phyloP scores from a whole-genome alignment of 2,113 vertebrate species.

The Cyprinodon tularosa region DNA sequence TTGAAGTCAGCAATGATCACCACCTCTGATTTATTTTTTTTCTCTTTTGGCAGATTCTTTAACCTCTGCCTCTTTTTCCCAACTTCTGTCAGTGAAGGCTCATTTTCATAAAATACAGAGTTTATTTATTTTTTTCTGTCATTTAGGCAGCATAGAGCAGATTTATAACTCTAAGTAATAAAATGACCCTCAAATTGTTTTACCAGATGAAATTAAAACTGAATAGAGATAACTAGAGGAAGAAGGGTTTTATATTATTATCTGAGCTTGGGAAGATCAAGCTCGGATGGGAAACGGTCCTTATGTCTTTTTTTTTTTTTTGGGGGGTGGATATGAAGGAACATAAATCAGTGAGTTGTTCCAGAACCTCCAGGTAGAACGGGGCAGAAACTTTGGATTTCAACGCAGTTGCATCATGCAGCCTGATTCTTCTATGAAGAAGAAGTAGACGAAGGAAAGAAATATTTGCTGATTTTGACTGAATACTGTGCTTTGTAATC shows the following conservation, averaged over 20 bases:
- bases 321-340: slow-evolving; percentile 59
- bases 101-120: slow-evolving; percentile 59
- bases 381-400: slow-evolving; percentile 39
- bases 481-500: slow-evolving; percentile 86
- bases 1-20: slow-evolving; percentile 62
- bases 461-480: slow-evolving; percentile 79
- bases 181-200: slow-evolving; percentile 23
- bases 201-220: slow-evolving; percentile 18
- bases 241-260: slow-evolving; percentile 53
- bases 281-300: slow-evolving; percentile 48
- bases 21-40: slow-evolving; percentile 24
- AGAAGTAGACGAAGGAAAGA: slow-evolving; percentile 70
- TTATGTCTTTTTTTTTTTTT: slow-evolving; percentile 52
- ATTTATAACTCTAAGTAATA: slow-evolving; percentile 46
- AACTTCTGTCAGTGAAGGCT: slow-evolving; percentile 45
- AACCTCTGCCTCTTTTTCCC: slow-evolving; percentile 42
- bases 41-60: slow-evolving; percentile 33
- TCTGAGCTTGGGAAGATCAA: slow-evolving; percentile 41
- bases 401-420: slow-evolving; percentile 66
- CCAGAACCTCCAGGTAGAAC: background rate
- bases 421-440: slow-evolving; percentile 75
- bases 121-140: slow-evolving; percentile 65
- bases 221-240: slow-evolving; percentile 44
- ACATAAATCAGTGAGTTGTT: background rate
- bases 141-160: slow-evolving; percentile 54